Conservation (phyloP, 2,797 vertebrate genomes). For the Enteromius afrohamiltoni region DNA sequence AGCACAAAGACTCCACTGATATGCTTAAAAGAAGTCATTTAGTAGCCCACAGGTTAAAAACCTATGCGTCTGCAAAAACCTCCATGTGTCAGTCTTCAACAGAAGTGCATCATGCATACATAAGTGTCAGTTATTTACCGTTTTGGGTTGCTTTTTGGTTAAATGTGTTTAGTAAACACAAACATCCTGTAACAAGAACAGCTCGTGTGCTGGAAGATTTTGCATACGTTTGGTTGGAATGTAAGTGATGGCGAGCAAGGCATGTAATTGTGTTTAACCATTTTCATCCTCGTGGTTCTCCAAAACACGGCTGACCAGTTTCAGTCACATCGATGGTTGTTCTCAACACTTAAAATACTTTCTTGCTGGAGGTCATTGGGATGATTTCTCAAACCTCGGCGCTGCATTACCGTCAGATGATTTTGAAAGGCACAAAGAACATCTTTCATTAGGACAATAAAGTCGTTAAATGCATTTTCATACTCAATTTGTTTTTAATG, state of each 20-base stretch:
- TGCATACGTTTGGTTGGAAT: not conserved
- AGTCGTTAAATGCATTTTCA: slow-evolving; percentile 69
- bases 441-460: slow-evolving; percentile 63
- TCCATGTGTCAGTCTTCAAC: not conserved
- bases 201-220: not conserved
- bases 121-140: not conserved
- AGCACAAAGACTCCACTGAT: not conserved
- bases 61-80: not conserved
- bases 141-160: not conserved
- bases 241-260: not conserved
- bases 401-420: slow-evolving; percentile 69
- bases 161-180: slow-evolving; percentile 19
- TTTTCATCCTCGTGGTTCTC: slow-evolving; percentile 16
- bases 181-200: not conserved
- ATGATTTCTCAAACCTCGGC: slow-evolving; percentile 60
- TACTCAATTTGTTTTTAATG: slow-evolving; percentile 62
- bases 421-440: slow-evolving; percentile 62
- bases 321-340: slow-evolving; percentile 19
- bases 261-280: slow-evolving; percentile 21
- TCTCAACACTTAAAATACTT: slow-evolving; percentile 51
- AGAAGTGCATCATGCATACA: not conserved
- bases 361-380: slow-evolving; percentile 54
- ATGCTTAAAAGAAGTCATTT: not conserved
- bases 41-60: not conserved
- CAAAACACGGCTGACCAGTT: slow-evolving; percentile 17